Base-by-base conservation (phyloP, 2,113 vertebrate species). In the Pitta sordida region DNA sequence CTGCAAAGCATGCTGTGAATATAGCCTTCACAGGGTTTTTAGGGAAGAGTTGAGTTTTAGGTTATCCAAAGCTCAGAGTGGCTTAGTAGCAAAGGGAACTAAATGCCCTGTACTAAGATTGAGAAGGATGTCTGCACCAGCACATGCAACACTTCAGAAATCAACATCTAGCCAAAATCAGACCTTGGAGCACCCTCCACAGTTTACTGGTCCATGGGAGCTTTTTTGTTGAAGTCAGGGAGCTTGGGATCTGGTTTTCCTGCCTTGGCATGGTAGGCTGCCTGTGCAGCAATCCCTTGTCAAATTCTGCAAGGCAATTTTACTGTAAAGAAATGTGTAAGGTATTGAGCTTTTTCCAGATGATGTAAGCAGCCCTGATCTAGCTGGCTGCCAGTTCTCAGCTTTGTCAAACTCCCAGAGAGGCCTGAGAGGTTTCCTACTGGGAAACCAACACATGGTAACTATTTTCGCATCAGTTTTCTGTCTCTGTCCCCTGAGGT, bases 351-450 rank as follows among this genome's bases (percentile, higher is more conserved):
- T 76, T 92, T 90, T 92, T 89, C 88, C 86, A 92, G 71, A 79
- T 95, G 89, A 91, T 37, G 49, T 94, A 93, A 91, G 88, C 87
- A 89, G 51, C 51, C 70, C 49, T 85, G 32, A 51, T 84, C 69
- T 87, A 76, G 30, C 63, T 92, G 65, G 49, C 67, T 89, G 48
- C 77, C 62, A 36, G 91, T 93, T 87, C 91, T 85, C 86, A 80
- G 67, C 71, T 84, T 79, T 91, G 69, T 94, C 74, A 83, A 80
- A 62, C 53, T 83, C 34, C 3, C 67, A 78, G 86, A 86, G 44
- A 88, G 55, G 62, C n/a, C 81, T 39, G n/a, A 85, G 78, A 93
- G 43, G 27, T 76, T 84, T 82, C 46, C 67, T 83, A 6, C 53
- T 58, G 89, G 78, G 81, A 91, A 87, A 85, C 24, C 27, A 74